Evolutionary conservation across 2,797 vertebrate genomes (phyloP).

Genomic region (Sternarchorhynchus goeldii): DNA sequence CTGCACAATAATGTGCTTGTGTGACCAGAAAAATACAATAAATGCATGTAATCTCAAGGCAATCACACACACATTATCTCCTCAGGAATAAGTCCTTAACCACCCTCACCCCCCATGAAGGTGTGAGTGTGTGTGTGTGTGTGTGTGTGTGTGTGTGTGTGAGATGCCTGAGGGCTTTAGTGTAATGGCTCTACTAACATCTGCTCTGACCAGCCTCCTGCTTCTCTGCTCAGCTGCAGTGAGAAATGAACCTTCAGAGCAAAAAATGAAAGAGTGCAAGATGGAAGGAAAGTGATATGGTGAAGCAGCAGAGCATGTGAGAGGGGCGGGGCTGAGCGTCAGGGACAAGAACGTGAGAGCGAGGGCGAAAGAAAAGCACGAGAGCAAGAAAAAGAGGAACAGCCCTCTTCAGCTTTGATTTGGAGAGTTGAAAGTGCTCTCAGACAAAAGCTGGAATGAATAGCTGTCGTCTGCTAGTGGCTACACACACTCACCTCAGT

Average conservation of each 20-base stretch:
- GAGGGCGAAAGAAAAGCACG: not conserved
- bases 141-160: not conserved
- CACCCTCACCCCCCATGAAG: not conserved
- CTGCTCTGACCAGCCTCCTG: slow-evolving; percentile 35
- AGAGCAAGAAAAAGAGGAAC: slow-evolving; percentile 28
- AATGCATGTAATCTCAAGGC: too few relatives aligned
- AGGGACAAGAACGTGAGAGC: not conserved
- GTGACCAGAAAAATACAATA: too few relatives aligned
- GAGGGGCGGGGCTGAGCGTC: not conserved
- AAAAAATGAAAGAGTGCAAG: slow-evolving; percentile 35
- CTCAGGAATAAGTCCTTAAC: not conserved
- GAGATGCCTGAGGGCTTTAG: slow-evolving; percentile 18
- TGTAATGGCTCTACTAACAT: slow-evolving; percentile 54
- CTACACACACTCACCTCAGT: slow-evolving; percentile 3
- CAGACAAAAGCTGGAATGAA: slow-evolving; percentile 29
- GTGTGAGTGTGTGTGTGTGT: not conserved
- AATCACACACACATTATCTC: not conserved
- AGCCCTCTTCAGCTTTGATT: slow-evolving; percentile 28
- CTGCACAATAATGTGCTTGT: too few relatives aligned
- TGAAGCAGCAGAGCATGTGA: not conserved
- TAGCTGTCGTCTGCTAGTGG: slow-evolving; percentile 17
- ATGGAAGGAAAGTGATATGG: slow-evolving; percentile 12
- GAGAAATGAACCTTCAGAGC: slow-evolving; percentile 47
- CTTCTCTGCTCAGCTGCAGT: slow-evolving; percentile 33
- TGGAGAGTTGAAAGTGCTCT: slow-evolving; percentile 36